Evolutionary conservation across 2,888 invertebrate genomes (phyloP).

Genomic region (Drosophila quasianomalipes): DNA sequence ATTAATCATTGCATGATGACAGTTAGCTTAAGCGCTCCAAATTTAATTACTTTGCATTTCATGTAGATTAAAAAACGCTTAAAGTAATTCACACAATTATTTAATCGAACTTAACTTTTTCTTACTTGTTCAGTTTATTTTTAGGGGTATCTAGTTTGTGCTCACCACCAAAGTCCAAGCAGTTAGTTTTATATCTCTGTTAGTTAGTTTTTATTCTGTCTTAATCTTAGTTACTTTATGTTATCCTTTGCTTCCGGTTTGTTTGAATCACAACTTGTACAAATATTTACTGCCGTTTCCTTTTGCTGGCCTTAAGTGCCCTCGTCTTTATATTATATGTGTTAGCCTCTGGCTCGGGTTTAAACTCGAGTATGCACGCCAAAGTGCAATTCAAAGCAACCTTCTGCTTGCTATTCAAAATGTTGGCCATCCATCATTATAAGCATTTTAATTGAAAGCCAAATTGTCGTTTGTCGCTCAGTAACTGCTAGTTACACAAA

Average conservation of each 20-base stretch:
- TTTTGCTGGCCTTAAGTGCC: not conserved
- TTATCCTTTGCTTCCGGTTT: constrained; percentile 36
- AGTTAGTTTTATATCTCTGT: constrained; percentile 2
- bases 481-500: not conserved
- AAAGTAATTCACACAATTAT: not conserved
- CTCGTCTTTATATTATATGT: constrained; percentile 18
- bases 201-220: not conserved
- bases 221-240: constrained; percentile 12
- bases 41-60: not conserved
- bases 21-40: constrained; percentile 1
- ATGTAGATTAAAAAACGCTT: not conserved
- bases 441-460: constrained; percentile 62
- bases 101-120: not conserved
- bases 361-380: not conserved
- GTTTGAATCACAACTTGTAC: constrained; percentile 40
- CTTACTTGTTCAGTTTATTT: not conserved
- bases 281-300: constrained; percentile 48
- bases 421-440: constrained; percentile 27
- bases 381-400: not conserved
- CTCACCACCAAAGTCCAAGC: not conserved
- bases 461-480: constrained; percentile 38
- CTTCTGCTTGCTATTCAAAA: constrained; percentile 51
- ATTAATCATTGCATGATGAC: not conserved
- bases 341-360: not conserved
- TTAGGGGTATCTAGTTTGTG: not conserved